phyloP scores from a whole-genome alignment of 2,113 vertebrate genomes.

The Odocoileus virginianus region DNA sequence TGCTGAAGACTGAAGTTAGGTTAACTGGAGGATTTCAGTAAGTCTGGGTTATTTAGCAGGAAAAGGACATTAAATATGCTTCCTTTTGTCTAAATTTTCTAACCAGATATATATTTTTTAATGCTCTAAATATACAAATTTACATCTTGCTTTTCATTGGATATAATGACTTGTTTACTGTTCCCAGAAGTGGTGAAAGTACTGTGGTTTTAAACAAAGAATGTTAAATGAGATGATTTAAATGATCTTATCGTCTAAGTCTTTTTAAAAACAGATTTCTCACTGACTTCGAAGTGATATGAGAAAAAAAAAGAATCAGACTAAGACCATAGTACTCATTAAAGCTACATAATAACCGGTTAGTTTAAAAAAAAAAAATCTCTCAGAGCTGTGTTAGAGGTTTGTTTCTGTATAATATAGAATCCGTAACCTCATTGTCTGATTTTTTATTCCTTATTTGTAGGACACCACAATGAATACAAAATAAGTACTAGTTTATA shows the following conservation, averaged over 20 bases:
- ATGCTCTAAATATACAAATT: constrained; percentile 11
- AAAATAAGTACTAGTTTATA: constrained; percentile 3
- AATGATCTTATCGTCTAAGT: not conserved
- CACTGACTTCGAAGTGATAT: not conserved
- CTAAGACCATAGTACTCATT: not conserved
- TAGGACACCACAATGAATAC: not conserved
- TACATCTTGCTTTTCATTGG: constrained; percentile 28
- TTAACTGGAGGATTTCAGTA: constrained; percentile 38
- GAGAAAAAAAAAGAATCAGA: not conserved
- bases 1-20: constrained; percentile 42
- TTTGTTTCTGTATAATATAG: not conserved
- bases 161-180: constrained; percentile 5
- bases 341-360: constrained; percentile 2
- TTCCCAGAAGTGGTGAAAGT: constrained; percentile 21
- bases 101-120: not conserved
- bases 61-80: constrained; percentile 23
- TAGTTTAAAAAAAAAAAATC: not conserved
- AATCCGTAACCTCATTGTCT: not conserved
- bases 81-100: constrained; percentile 45
- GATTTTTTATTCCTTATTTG: not conserved
- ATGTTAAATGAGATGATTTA: constrained; percentile 30
- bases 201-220: constrained; percentile 46
- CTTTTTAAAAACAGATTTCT: constrained; percentile 25
- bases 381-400: not conserved
- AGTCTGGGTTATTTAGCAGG: constrained; percentile 36